phyloP scores from a whole-genome alignment of 2,888 invertebrate genomes.

The Drosophila mercatorum region DNA sequence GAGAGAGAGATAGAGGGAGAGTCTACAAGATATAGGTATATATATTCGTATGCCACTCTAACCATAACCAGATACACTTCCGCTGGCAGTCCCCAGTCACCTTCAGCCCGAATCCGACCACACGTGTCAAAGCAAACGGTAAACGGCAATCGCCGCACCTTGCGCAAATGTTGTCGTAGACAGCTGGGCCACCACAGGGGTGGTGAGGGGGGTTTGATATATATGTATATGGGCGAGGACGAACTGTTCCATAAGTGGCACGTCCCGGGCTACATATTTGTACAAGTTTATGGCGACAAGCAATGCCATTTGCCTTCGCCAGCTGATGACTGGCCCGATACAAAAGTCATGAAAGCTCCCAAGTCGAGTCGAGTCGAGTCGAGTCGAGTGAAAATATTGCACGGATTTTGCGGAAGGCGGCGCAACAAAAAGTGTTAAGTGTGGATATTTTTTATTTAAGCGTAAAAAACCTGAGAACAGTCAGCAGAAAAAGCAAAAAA shows the following conservation, averaged over 20 bases:
- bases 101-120: conserved; percentile 43
- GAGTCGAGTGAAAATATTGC: conserved; percentile 50
- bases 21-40: conserved; percentile 18
- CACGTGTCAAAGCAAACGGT: conserved; percentile 71
- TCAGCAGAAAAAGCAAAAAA: conserved; percentile 53
- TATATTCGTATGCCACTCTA: not conserved
- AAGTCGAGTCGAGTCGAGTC: conserved; percentile 17
- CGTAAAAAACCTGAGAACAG: conserved; percentile 61
- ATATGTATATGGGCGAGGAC: not conserved
- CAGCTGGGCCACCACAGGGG: not conserved
- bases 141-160: conserved; percentile 68
- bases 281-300: conserved; percentile 80
- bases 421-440: conserved; percentile 77
- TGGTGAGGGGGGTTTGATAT: not conserved
- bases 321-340: conserved; percentile 77
- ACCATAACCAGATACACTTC: conserved; percentile 39
- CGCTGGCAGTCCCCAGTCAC: conserved; percentile 46
- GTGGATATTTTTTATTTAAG: conserved; percentile 77
- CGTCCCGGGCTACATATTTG: conserved; percentile 73
- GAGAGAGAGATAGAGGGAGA: not conserved
- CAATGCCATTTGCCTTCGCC: conserved; percentile 73
- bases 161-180: conserved; percentile 66
- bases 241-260: conserved; percentile 63
- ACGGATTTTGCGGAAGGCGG: conserved; percentile 54
- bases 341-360: conserved; percentile 73